phyloP scores from a whole-genome alignment of 2,797 vertebrate species.

The Cetoscarus ocellatus region DNA sequence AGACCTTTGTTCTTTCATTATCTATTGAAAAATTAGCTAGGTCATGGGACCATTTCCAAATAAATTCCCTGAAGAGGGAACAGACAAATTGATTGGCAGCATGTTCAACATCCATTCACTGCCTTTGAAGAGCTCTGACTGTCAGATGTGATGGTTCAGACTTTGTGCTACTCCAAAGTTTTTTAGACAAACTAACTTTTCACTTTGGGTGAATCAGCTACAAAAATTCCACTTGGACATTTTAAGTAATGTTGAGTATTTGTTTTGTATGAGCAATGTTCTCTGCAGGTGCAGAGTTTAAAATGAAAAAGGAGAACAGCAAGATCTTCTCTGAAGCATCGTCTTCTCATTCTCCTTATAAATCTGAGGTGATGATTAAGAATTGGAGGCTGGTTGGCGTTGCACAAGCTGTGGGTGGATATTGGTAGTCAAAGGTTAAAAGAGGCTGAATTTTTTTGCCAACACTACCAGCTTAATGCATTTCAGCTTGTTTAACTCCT shows the following conservation, averaged over 20 bases:
- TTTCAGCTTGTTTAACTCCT: slow-evolving; percentile 14
- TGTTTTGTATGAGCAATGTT: not conserved
- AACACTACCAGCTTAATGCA: slow-evolving; percentile 8
- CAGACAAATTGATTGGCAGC: too few species aligned
- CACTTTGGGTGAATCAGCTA: not conserved
- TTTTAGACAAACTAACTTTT: not conserved
- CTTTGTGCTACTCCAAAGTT: not conserved
- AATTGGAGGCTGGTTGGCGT: slow-evolving; percentile 2
- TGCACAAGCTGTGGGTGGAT: slow-evolving; percentile 5
- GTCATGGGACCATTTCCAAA: too few species aligned
- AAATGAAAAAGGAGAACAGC: not conserved
- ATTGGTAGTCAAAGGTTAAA: slow-evolving; percentile 6
- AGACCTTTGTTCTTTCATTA: too few species aligned
- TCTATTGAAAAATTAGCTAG: too few species aligned
- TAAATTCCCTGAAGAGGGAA: too few species aligned
- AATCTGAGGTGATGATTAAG: slow-evolving; percentile 4
- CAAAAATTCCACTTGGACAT: not conserved
- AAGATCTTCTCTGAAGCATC: not conserved
- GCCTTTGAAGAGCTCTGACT: too few species aligned
- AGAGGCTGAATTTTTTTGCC: not conserved
- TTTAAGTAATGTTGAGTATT: not conserved
- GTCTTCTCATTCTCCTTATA: not conserved
- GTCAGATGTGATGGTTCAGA: too few species aligned
- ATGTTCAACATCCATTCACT: not conserved
- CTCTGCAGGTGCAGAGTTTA: not conserved